A percentile compares a stretch with the other conserved stretches of the same genome.
phyloP scores from a whole-genome alignment of 2,797 vertebrate genomes.

The Avahi laniger region DNA sequence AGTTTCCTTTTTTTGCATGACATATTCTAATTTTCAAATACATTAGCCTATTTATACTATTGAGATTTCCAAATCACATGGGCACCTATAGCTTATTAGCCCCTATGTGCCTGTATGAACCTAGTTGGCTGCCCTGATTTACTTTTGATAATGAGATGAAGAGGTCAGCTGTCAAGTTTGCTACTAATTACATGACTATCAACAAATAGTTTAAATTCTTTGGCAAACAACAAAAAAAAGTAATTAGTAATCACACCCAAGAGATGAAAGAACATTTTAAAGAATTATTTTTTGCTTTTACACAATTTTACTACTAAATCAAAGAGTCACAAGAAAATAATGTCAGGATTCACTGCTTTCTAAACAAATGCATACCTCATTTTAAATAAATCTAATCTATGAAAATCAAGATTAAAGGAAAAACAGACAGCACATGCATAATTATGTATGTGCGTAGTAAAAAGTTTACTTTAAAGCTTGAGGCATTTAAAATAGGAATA shows the following conservation, averaged over 20 bases:
- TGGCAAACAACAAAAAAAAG: constrained; percentile 30
- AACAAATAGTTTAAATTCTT: constrained; percentile 22
- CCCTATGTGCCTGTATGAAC: not conserved
- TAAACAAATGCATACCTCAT: not conserved
- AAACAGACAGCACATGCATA: not conserved
- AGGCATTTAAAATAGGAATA: constrained; percentile 34
- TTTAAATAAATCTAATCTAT: constrained; percentile 45
- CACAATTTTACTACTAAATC: constrained; percentile 25
- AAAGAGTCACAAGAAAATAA: constrained; percentile 39
- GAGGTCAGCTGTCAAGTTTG: not conserved
- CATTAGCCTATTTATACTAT: not conserved
- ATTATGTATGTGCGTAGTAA: not conserved
- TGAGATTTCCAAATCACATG: not conserved
- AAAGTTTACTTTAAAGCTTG: not conserved
- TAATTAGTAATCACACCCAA: not conserved
- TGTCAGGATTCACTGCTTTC: not conserved
- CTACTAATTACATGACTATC: not conserved
- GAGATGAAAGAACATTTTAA: constrained; percentile 7
- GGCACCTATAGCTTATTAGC: not conserved
- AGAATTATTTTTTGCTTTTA: constrained; percentile 23
- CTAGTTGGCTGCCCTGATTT: not conserved
- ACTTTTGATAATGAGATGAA: constrained; percentile 22
- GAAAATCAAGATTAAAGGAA: not conserved
- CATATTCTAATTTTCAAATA: constrained; percentile 38
- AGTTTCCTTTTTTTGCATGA: constrained; percentile 28